Base-by-base conservation (phyloP, 2,113 vertebrate species). In the Nibea coibor region DNA sequence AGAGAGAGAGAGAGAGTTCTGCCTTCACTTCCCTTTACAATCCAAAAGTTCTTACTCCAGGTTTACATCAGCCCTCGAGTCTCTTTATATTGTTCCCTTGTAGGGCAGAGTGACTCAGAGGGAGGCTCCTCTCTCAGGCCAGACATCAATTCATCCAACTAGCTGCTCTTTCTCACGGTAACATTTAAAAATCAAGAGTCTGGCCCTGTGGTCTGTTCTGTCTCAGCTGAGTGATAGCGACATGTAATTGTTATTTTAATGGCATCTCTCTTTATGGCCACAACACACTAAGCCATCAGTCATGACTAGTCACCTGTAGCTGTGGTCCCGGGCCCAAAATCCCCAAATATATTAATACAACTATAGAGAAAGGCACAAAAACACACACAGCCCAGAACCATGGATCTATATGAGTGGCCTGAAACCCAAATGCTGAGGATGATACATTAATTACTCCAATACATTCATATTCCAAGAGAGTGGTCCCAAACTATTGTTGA, bases 81-180 rank as follows among this genome's bases (percentile, higher is more conserved):
- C 57, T 56, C 48, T 59, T 70, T 39, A 62, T 69, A 79, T 20
- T 43, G 78, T 83, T 82, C 57, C 82, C 86, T 74, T 69, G 77
- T 43, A 71, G 67, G 66, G 17, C 43, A 62, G 78, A 48, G 22
- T 88, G 86, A 91, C 42, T 91, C 89, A 88, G 78, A 86, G 71
- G 84, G 88, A 78, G 84, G 62, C 31, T 73, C 75, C 66, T 3
- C 17, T 42, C 57, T 77, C 19, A 77, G 57, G 12, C 35, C 65
- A 75, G 4, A 71, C 66, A 9, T 59, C 15, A 66, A 66, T 54
- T 78, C 47, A 4, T 73, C 57, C 24, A 57, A 7, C 3, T 42
- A 62, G 64, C 67, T 68, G 24, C 45, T 22, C 26, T 12, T 17
- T 70, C 67, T 26, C 42, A 62, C 80, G 16, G 57, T 14, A 28